Percentiles rank a stretch among this genome's conserved stretches.
Evolutionary conservation across 2,113 vertebrate genomes (phyloP).

Genomic region (Rhinoderma darwinii): DNA sequence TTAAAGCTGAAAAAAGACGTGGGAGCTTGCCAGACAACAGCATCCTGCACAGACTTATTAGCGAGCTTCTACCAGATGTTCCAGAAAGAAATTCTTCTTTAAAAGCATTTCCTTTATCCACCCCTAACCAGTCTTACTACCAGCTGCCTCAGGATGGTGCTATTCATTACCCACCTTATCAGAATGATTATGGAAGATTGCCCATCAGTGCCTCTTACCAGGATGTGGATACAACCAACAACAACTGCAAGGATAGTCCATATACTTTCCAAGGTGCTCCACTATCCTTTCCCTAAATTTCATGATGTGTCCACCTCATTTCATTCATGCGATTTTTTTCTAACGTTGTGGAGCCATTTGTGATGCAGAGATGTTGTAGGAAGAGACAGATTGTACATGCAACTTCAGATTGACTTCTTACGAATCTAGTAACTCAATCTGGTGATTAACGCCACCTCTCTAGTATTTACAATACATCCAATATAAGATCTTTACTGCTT

Average conservation of each 20-base stretch:
- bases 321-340: constrained; percentile 40
- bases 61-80: constrained; percentile 92
- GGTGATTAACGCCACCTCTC: background rate
- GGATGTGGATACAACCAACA: constrained; percentile 81
- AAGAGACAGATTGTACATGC: background rate
- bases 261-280: constrained; percentile 91
- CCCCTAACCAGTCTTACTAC: constrained; percentile 77
- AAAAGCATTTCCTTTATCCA: constrained; percentile 75
- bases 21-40: constrained; percentile 89
- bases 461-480: background rate
- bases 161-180: constrained; percentile 73
- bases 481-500: background rate
- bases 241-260: constrained; percentile 79
- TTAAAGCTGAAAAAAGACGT: constrained; percentile 86
- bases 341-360: constrained; percentile 9
- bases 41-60: constrained; percentile 90
- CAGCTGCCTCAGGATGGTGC: constrained; percentile 79
- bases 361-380: constrained; percentile 42
- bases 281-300: constrained; percentile 65
- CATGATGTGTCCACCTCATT: constrained; percentile 63
- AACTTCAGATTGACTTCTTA: background rate
- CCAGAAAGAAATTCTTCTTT: constrained; percentile 95
- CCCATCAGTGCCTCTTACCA: constrained; percentile 89
- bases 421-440: background rate
- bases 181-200: constrained; percentile 79